Base-by-base conservation (phyloP, 2,888 invertebrate species). In the Euclidia mi region DNA sequence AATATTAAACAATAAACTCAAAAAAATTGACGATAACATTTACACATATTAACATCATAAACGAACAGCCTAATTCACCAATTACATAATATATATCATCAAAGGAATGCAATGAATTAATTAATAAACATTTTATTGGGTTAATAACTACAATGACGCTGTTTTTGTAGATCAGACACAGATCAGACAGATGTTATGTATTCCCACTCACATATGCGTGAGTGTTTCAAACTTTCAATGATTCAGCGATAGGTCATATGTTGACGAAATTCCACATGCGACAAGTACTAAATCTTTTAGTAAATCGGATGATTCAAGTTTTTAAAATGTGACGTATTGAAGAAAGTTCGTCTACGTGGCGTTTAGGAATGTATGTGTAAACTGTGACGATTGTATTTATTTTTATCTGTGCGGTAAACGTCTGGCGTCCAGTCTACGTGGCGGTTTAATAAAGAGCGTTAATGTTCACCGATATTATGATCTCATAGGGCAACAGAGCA, bases 321-420 rank as follows among this genome's bases (percentile, higher is more conserved):
- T 42, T 46, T 18, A 18, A 53, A 25, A 3, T 10, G 32, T 66
- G 71, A 76, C 63, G 70, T 53, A 6, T 41, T 4, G 0, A 46
- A 52, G 50, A 61, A 70, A 69, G 63, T 42, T 40, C 53, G 4
- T 3, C 7, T 46, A 57, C 71, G 77, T 65, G 52, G 29, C 47
- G 59, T 20, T 25, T 4, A 37, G 56, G 70, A 62, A 78, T 78
- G 59, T 67, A 15, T 20, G 41, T 38, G 42, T 17, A 29, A 52
- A 43, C 17, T 25, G 42, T 63, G 63, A 63, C 51, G 49, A 41
- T 41, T 29, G 18, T 32, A 37, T 50, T 60, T 78, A 78, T 64
- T 70, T 76, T 65, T 63, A 57, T 55, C 15, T 11, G 46, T 65
- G 42, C 43, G 45, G 71, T 47, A 56, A 56, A 25, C 25, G 41